These are phyloP conservation scores for Lepus timidus DNA, from an alignment of 2,113 vertebrate genomes.

Conservation along the genomic window DNA sequence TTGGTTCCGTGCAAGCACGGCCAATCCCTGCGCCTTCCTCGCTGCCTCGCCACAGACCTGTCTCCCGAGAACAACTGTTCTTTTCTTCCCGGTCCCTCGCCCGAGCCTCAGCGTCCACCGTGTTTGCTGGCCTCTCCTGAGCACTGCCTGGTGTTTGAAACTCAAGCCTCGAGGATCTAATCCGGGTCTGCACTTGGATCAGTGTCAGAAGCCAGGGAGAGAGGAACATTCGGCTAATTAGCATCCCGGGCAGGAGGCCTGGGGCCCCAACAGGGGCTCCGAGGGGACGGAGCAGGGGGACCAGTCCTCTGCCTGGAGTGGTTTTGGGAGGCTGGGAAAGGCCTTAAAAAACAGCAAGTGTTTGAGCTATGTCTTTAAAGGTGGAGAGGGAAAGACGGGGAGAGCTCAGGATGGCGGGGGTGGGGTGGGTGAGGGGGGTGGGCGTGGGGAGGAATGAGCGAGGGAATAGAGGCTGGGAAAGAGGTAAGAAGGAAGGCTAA, in stretches of 20 bases:
- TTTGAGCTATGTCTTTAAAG: not conserved
- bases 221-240: not conserved
- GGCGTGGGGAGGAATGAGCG: not conserved
- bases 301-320: not conserved
- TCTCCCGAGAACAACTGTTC: constrained; percentile 60
- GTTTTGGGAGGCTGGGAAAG: not conserved
- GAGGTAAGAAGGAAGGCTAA: not conserved
- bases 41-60: not conserved
- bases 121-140: constrained; percentile 47
- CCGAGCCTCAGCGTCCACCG: not conserved
- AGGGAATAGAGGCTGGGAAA: not conserved
- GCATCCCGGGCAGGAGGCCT: not conserved
- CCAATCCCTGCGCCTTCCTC: not conserved
- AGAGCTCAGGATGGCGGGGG: not conserved
- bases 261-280: fast-evolving
- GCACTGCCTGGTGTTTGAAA: constrained; percentile 64
- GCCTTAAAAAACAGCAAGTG: not conserved
- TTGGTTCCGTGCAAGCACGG: not conserved
- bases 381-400: not conserved
- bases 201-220: not conserved
- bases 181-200: constrained; percentile 46
- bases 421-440: not conserved
- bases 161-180: constrained; percentile 21
- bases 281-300: not conserved
- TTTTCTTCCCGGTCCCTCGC: constrained; percentile 56